A percentile compares a stretch with the other conserved stretches of the same genome.
Evolutionary conservation across 2,888 invertebrate species (phyloP).

Genomic region (Salpingus planirostris): DNA sequence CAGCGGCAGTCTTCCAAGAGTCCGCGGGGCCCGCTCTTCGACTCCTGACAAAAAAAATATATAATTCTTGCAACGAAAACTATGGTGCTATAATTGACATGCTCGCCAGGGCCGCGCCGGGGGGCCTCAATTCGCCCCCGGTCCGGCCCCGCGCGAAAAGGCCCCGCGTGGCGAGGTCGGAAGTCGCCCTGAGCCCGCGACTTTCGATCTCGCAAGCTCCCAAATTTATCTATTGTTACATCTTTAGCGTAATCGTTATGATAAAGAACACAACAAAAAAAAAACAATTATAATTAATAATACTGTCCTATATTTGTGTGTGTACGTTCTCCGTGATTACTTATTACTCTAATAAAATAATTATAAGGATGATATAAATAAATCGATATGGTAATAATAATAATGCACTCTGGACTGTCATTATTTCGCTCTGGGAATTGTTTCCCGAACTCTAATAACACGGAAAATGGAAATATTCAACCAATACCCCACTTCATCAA

Average conservation of each 20-base stretch:
- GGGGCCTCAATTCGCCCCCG: slow-evolving; percentile 9
- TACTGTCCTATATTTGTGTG: slow-evolving; percentile 42
- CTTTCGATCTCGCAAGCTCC: slow-evolving; percentile 30
- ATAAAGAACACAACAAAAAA: slow-evolving; percentile 24
- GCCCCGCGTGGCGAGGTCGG: slow-evolving; percentile 29
- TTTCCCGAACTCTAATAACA: too few relatives aligned
- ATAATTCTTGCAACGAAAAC: slow-evolving; percentile 42
- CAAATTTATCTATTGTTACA: slow-evolving; percentile 40
- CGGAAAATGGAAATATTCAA: too few relatives aligned
- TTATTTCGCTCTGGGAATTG: neutral
- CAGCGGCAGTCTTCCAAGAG: slow-evolving; percentile 43
- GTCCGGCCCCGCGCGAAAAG: slow-evolving; percentile 16
- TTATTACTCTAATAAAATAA: too few relatives aligned
- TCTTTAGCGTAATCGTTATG: slow-evolving; percentile 37
- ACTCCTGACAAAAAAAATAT: slow-evolving; percentile 26
- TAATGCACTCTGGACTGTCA: neutral
- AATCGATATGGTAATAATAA: slow-evolving; percentile 18
- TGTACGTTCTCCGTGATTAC: slow-evolving; percentile 41
- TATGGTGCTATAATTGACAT: slow-evolving; percentile 43
- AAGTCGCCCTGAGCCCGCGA: slow-evolving; percentile 36
- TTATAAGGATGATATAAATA: slow-evolving; percentile 26
- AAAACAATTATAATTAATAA: slow-evolving; percentile 34
- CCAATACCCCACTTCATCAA: too few relatives aligned
- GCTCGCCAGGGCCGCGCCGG: slow-evolving; percentile 27
- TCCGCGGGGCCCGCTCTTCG: slow-evolving; percentile 34